Evolutionary conservation across 2,797 vertebrate species (phyloP).

Genomic region (Rhinophrynus dorsalis): DNA sequence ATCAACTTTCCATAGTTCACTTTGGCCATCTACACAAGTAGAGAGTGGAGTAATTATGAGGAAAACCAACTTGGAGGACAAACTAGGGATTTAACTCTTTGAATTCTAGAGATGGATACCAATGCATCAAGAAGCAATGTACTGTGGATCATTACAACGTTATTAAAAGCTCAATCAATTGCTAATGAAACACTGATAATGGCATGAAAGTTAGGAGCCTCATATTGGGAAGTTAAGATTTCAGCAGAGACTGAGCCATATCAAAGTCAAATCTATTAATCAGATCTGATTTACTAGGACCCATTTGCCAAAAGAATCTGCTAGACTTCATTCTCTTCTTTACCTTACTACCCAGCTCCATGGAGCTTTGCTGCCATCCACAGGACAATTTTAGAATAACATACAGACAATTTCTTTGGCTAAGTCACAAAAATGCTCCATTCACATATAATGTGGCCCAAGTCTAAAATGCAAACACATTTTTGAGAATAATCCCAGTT

Average conservation of each 20-base stretch:
- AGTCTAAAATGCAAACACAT: background rate
- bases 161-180: no score
- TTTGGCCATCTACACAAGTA: no score
- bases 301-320: background rate
- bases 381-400: constrained; percentile 36
- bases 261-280: constrained; percentile 29
- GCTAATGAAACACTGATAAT: background rate
- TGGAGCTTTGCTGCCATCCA: constrained; percentile 65
- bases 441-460: rapidly evolving
- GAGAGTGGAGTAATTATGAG: no score
- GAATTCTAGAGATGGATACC: no score
- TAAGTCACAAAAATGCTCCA: rapidly evolving
- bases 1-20: no score
- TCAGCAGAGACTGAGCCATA: constrained; percentile 7
- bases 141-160: no score
- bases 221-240: constrained; percentile 4
- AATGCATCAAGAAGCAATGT: no score
- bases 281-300: no score
- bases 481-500: rapidly evolving
- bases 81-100: no score
- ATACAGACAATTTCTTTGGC: rapidly evolving
- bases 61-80: no score
- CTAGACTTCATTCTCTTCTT: background rate
- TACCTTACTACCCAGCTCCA: background rate
- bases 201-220: no score